Evolutionary conservation across 2,888 invertebrate genomes (phyloP), one percentile per base, ranked within the genome.

Genomic region (Sarcophaga subvicina): DNA sequence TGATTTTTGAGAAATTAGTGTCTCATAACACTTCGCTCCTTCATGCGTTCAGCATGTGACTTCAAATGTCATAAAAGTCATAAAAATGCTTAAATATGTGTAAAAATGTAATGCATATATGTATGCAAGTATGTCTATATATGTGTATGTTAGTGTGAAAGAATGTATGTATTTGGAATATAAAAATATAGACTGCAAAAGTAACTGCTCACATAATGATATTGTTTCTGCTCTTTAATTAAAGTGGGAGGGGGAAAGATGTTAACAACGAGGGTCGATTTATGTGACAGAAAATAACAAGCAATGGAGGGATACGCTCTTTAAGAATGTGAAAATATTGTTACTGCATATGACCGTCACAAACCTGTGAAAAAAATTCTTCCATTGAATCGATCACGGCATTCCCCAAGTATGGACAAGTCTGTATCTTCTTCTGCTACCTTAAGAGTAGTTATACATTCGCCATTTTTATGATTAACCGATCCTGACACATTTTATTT

Each of bases 141-240:
- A 25, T 37, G n/a, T 63, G 8, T 59, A n/a, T 71, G n/a, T 12
- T 3, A 37, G 69, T 8, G 22, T 49, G n/a, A 8, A 25, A 20
- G 27, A 37, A 66, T 70, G 22, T 12, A 69, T 77, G 47, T 64
- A 27, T 76, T 20, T 54, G 54, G 11, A 25, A 77, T 63, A 79
- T 83, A 83, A 83, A 79, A 75, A 67, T 6, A 72, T 71, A 22
- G 62, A 27, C 47, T 25, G 25, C 22, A 27, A 49, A 67, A 62
- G 62, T 81, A 63, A 63, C 27, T 62, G 80, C 17, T 37, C 37
- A 37, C 37, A 69, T 76, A 49, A 76, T 75, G 37, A 69, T 22
- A 22, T 72, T 72, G 63, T 72, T 80, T 66, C 72, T 72, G 22
- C 22, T 45, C 20, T 69, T 22, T 22, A 20, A 62, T 63, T 63